A percentile compares a stretch with the other conserved stretches of the same genome.
Conservation (phyloP, 1,140 invertebrate genomes). For the Tribolium castaneum region DNA sequence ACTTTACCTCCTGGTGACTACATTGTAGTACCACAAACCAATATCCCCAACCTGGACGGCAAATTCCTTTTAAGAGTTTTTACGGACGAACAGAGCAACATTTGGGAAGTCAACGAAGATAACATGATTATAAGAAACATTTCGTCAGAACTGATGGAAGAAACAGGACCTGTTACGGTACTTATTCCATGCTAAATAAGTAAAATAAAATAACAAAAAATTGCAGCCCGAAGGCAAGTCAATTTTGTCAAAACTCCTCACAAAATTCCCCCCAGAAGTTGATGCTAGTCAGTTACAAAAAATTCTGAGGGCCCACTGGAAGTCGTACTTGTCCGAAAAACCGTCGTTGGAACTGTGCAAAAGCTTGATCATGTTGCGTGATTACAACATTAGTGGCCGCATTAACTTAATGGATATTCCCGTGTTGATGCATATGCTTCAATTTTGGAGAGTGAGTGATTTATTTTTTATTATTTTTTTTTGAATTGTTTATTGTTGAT, state of each 20-base stretch:
- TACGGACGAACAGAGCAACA: slow-evolving; percentile 79
- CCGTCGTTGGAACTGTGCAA: slow-evolving; percentile 74
- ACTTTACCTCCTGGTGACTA: slow-evolving; percentile 81
- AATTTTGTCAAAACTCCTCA: slow-evolving; percentile 65
- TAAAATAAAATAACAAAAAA: background rate
- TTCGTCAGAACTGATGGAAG: slow-evolving; percentile 70
- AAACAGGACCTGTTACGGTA: slow-evolving; percentile 55
- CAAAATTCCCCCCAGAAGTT: slow-evolving; percentile 74
- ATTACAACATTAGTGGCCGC: slow-evolving; percentile 74
- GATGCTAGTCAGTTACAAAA: slow-evolving; percentile 73
- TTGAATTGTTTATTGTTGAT: slow-evolving; percentile 27
- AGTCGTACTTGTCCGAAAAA: slow-evolving; percentile 63
- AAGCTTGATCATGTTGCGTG: slow-evolving; percentile 75
- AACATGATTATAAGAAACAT: slow-evolving; percentile 77
- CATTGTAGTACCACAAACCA: slow-evolving; percentile 82
- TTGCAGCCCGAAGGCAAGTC: slow-evolving; percentile 67
- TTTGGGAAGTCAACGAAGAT: slow-evolving; percentile 84
- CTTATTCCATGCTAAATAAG: background rate
- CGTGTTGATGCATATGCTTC: slow-evolving; percentile 71
- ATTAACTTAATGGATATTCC: slow-evolving; percentile 71
- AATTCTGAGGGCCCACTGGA: slow-evolving; percentile 72
- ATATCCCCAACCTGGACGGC: slow-evolving; percentile 74
- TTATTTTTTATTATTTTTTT: background rate
- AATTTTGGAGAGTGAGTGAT: slow-evolving; percentile 73
- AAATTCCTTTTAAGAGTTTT: slow-evolving; percentile 78